Conservation (phyloP, 2,797 vertebrate genomes). For the Pampus argenteus region DNA sequence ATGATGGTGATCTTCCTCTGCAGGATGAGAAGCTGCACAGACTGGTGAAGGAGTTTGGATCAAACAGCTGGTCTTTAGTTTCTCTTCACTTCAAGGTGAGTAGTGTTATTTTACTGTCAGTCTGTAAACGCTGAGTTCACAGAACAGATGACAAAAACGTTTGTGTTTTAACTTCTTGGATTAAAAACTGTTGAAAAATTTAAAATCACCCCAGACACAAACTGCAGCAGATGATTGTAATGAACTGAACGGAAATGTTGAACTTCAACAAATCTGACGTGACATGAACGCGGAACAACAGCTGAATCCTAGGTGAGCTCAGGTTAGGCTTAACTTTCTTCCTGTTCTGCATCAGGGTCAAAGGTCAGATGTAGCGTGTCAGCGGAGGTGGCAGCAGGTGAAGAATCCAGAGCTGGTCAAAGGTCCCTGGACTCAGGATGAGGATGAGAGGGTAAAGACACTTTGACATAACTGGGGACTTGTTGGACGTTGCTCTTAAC, state of each 20-base stretch:
- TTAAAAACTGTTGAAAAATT: no score
- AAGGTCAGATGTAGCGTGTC: conserved; percentile 92
- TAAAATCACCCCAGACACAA: no score
- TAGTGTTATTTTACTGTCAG: background rate
- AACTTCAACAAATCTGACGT: background rate
- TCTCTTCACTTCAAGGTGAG: conserved; percentile 73
- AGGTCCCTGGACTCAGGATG: conserved; percentile 96
- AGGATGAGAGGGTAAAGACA: conserved; percentile 91
- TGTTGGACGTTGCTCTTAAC: no score
- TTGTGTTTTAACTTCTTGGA: no score
- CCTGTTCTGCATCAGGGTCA: conserved; percentile 81
- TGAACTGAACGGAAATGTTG: background rate
- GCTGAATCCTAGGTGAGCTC: background rate
- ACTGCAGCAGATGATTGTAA: background rate
- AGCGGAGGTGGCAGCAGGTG: conserved; percentile 93
- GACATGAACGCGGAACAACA: background rate
- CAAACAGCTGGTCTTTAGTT: conserved; percentile 93
- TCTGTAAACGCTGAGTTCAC: background rate
- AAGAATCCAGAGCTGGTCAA: conserved; percentile 94
- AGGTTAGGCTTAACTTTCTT: background rate
- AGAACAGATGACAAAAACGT: no score
- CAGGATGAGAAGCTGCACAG: conserved; percentile 93
- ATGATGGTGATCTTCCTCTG: conserved; percentile 12
- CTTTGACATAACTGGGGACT: background rate
- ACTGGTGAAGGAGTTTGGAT: conserved; percentile 91